phyloP scores from a whole-genome alignment of 1,140 invertebrate genomes.

The Drosophila bocqueti region DNA sequence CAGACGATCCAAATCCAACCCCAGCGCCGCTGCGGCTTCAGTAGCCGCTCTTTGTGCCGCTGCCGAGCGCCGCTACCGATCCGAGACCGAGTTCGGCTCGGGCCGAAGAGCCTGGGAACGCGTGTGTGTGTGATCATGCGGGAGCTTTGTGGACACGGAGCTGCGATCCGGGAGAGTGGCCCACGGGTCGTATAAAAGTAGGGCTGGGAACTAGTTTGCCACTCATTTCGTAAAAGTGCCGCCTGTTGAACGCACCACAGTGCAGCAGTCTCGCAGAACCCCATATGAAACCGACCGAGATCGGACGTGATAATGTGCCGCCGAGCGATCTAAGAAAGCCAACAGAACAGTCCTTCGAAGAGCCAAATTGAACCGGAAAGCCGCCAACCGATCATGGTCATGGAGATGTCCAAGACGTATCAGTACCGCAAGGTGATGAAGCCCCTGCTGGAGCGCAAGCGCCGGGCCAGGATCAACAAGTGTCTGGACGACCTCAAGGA shows the following conservation, averaged over 20 bases:
- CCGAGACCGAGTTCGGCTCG: constrained; percentile 59
- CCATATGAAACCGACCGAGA: constrained; percentile 35
- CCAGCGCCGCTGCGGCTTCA: constrained; percentile 52
- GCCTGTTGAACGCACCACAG: constrained; percentile 75
- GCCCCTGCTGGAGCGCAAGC: constrained; percentile 97
- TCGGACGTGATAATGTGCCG: constrained; percentile 65
- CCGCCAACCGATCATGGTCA: constrained; percentile 73
- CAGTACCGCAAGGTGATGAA: constrained; percentile 98
- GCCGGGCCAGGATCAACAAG: constrained; percentile 96
- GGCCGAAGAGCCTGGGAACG: constrained; percentile 40
- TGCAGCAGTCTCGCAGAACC: constrained; percentile 36
- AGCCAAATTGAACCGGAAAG: constrained; percentile 12
- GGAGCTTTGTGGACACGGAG: constrained; percentile 55
- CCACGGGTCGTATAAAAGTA: constrained; percentile 74
- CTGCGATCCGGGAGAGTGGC: constrained; percentile 45
- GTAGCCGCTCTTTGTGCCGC: constrained; percentile 81
- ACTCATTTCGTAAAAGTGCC: constrained; percentile 79
- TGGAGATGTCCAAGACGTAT: constrained; percentile 91
- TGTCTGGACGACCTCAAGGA: constrained; percentile 97
- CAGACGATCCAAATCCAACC: constrained; percentile 53
- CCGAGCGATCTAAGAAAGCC: constrained; percentile 27
- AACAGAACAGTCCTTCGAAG: constrained; percentile 21
- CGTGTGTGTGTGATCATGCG: constrained; percentile 64
- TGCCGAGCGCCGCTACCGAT: constrained; percentile 70
- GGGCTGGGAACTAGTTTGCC: constrained; percentile 77